Percentiles rank a stretch among this genome's conserved stretches.
Evolutionary conservation across 2,888 invertebrate genomes (phyloP).

Genomic region (Mylabris sibirica): DNA sequence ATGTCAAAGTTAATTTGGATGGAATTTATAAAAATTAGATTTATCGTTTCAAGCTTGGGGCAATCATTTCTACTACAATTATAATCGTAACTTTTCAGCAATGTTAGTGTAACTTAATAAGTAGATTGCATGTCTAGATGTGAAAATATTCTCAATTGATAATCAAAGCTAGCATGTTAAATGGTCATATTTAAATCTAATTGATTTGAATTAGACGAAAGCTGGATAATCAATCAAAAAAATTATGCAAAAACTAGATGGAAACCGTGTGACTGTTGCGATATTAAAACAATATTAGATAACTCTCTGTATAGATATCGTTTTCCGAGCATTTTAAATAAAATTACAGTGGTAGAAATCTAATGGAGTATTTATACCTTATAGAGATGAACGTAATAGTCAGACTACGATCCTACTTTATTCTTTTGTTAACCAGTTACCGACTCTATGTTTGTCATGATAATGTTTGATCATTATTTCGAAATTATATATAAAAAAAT

Average conservation of each 20-base stretch:
- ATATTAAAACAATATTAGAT: conserved; percentile 22
- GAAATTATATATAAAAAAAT: conserved; percentile 23
- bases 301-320: conserved; percentile 26
- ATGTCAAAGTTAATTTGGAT: conserved; percentile 33
- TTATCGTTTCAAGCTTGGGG: conserved; percentile 19
- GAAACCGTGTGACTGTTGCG: conserved; percentile 9
- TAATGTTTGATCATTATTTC: conserved; percentile 40
- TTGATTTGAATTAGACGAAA: conserved; percentile 41
- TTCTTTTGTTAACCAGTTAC: conserved; percentile 40
- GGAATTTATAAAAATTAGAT: conserved; percentile 32
- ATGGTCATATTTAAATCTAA: conserved; percentile 51
- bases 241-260: neutral
- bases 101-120: conserved; percentile 22
- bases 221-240: neutral
- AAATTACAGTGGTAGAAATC: conserved; percentile 41
- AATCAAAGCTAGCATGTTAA: conserved; percentile 53
- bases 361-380: conserved; percentile 43
- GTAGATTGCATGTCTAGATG: conserved; percentile 33
- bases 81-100: conserved; percentile 20
- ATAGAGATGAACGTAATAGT: conserved; percentile 40
- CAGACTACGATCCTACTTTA: conserved; percentile 33
- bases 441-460: conserved; percentile 39
- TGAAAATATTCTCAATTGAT: conserved; percentile 50
- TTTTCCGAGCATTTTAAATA: conserved; percentile 37
- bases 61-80: conserved; percentile 14